phyloP scores from a whole-genome alignment of 2,888 invertebrate species.

The Acanthopleura granulata region DNA sequence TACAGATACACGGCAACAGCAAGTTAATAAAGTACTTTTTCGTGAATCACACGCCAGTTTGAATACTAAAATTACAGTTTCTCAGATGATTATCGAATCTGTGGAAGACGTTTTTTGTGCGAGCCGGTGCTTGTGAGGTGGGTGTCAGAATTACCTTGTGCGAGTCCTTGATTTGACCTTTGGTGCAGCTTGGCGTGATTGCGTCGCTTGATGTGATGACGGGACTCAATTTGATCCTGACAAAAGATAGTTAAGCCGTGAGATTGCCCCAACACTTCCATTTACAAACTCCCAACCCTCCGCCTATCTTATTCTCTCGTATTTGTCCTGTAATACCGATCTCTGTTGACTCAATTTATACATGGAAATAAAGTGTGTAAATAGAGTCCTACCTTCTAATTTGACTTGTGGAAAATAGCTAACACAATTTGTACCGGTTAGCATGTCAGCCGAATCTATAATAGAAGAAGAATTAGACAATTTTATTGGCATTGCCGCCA shows the following conservation, averaged over 20 bases:
- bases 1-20: too few relatives aligned
- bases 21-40: too few relatives aligned
- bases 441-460: constrained; percentile 19
- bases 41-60: too few relatives aligned
- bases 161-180: neutral
- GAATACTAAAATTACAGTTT: too few relatives aligned
- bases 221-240: neutral
- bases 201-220: constrained; percentile 12
- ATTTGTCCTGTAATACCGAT: constrained; percentile 10
- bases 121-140: too few relatives aligned
- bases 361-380: constrained; percentile 22
- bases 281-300: neutral
- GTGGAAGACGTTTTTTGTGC: too few relatives aligned
- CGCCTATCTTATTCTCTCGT: neutral
- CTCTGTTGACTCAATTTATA: constrained; percentile 21
- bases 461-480: constrained; percentile 22
- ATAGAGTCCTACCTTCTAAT: constrained; percentile 18
- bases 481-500: constrained; percentile 10
- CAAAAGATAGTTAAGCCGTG: constrained; percentile 13
- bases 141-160: neutral
- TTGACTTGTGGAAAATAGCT: constrained; percentile 22
- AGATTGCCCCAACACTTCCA: neutral
- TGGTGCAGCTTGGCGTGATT: neutral
- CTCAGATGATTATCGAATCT: too few relatives aligned
- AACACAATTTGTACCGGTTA: constrained; percentile 20